Evolutionary conservation across 53 echinoderm and acorn worm genomes (phyloP).

Genomic region (Luidia sarsii): DNA sequence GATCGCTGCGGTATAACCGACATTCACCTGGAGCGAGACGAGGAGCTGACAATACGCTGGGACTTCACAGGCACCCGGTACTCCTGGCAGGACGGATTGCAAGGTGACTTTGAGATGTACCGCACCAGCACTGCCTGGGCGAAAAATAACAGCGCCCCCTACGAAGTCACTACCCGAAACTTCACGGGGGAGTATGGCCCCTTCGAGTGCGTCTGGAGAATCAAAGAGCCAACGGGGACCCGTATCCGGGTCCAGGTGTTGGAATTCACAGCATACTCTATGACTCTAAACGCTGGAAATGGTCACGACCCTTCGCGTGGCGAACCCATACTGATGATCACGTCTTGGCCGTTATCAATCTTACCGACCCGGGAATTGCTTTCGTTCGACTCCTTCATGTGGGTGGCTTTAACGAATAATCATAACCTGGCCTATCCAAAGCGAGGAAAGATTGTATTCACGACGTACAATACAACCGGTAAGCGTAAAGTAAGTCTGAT

Average conservation of each 20-base stretch:
- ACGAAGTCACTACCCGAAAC: neutral
- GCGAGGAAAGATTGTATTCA: too few species aligned
- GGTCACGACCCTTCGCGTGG: neutral
- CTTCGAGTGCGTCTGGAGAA: constrained; percentile 9
- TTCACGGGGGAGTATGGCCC: neutral
- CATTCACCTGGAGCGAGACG: too few species aligned
- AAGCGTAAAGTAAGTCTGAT: too few species aligned
- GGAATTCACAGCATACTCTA: neutral
- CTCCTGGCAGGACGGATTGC: too few species aligned
- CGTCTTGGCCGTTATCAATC: too few species aligned
- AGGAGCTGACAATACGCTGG: too few species aligned
- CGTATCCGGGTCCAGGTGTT: neutral
- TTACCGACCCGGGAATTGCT: neutral
- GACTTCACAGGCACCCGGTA: too few species aligned
- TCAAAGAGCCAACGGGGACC: neutral
- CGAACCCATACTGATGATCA: too few species aligned
- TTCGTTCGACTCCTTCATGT: neutral
- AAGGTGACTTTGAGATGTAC: too few species aligned
- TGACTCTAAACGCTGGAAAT: neutral
- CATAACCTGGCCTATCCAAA: neutral
- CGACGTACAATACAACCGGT: too few species aligned
- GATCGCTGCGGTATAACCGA: too few species aligned
- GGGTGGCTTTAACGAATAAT: neutral
- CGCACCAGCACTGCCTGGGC: neutral
- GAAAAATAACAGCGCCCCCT: neutral